Conservation (phyloP, 53 echinoderm and acorn worm genomes). For the Echinarachnius parma region DNA sequence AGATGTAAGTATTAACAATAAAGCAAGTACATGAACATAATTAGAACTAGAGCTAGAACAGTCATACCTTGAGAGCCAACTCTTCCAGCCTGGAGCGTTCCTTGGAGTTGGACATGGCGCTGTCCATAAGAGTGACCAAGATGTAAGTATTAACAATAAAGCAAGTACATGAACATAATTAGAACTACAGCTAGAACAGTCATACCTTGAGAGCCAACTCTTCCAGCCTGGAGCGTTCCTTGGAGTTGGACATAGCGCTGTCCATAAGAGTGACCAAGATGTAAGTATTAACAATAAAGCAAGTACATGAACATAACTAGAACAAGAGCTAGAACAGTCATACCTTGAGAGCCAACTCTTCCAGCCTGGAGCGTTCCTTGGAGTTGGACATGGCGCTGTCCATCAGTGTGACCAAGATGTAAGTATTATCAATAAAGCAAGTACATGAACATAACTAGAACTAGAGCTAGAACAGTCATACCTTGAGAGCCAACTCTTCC, state of each 20-base stretch:
- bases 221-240: conserved; percentile 33
- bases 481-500: conserved; percentile 46
- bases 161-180: too few species aligned
- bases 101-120: conserved; percentile 22
- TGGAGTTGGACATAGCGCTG: conserved; percentile 17
- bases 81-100: conserved; percentile 36
- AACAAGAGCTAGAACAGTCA: background rate
- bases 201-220: conserved; percentile 50
- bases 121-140: conserved; percentile 56
- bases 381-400: conserved; percentile 32
- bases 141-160: too few species aligned
- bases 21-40: too few species aligned
- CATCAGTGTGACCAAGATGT: conserved; percentile 60
- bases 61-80: conserved; percentile 45
- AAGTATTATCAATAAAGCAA: too few species aligned
- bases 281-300: too few species aligned
- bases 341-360: conserved; percentile 52
- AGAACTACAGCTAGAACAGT: too few species aligned
- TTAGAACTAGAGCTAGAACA: too few species aligned
- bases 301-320: too few species aligned
- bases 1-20: too few species aligned
- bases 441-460: too few species aligned
- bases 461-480: conserved; percentile 2
- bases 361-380: conserved; percentile 32
- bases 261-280: conserved; percentile 60